These are phyloP conservation scores for Tauraco hartlaubi DNA, from an alignment of 2,797 vertebrate species.

Conservation along the genomic window DNA sequence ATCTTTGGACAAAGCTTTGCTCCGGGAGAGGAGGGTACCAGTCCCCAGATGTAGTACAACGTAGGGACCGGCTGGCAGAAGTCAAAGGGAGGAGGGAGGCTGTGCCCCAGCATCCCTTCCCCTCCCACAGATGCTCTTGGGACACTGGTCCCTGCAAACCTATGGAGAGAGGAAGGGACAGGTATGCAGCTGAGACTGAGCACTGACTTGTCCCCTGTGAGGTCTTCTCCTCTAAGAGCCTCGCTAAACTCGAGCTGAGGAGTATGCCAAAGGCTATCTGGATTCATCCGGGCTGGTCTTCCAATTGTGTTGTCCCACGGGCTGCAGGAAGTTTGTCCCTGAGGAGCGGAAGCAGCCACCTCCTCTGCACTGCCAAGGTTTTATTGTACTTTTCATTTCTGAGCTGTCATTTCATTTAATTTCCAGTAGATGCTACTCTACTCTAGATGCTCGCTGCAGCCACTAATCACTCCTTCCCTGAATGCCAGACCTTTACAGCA, in stretches of 20 bases:
- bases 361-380: background rate
- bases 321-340: background rate
- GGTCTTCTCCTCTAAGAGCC: background rate
- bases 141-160: background rate
- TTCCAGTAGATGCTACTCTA: constrained; percentile 36
- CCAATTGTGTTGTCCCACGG: accelerated
- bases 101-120: background rate
- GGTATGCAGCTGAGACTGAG: background rate
- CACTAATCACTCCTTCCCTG: background rate
- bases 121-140: background rate
- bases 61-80: background rate
- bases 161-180: too few relatives aligned
- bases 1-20: background rate
- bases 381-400: background rate
- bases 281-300: background rate
- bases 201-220: background rate
- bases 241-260: background rate
- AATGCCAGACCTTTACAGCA: background rate
- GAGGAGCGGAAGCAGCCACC: background rate
- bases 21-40: background rate
- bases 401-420: constrained; percentile 49
- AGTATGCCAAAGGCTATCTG: background rate
- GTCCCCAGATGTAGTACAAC: background rate
- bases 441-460: background rate
- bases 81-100: background rate